Base-by-base conservation (phyloP, 2,113 vertebrate genomes). In the Rhabdornis inornatus region DNA sequence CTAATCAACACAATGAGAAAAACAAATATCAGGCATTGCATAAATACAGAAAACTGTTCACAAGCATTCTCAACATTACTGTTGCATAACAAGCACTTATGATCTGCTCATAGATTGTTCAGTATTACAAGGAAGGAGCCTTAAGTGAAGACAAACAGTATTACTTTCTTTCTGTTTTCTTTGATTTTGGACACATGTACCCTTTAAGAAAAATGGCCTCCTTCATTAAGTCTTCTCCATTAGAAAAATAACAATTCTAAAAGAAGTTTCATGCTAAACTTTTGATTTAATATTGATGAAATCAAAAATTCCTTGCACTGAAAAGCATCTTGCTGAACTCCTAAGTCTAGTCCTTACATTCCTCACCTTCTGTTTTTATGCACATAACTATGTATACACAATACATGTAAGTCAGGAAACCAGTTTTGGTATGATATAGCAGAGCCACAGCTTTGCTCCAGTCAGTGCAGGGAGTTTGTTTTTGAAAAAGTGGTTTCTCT, bases 1-100 rank as follows among this genome's bases (percentile, higher is more conserved):
- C 95, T 96, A 90, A 96, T 93, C 95, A 96, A 86, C 90, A 93
- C 92, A 94, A 90, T 52, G 86, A 94, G 75, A 92, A 91, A 95
- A 95, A 96, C 92, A 95, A 95, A 90, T 95, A 96, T 88, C 82
- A 95, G 81, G 18, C 78, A 70, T 91, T 77, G 66, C 75, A 93
- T 93, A 95, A 95, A 95, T 82, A 95, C 59, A 95, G 70, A 91
- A 94, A 87, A 94, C 78, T 83, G 89, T 94, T 95, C 91, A 90
- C 31, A 92, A 88, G 68, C 39, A 83, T 64, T 63, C 79, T 83
- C 64, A 83, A 56, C 55, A 18, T 83, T 70, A 39, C 59, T 68
- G 63, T 87, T 90, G 63, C 76, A 83, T 70, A 88, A 90, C 47
- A 88, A 91, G 72, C 49, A 23, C 66, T 71, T 63, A 64, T 6